Conservation (phyloP, 1,140 invertebrate genomes). For the Chelonus insularis region DNA sequence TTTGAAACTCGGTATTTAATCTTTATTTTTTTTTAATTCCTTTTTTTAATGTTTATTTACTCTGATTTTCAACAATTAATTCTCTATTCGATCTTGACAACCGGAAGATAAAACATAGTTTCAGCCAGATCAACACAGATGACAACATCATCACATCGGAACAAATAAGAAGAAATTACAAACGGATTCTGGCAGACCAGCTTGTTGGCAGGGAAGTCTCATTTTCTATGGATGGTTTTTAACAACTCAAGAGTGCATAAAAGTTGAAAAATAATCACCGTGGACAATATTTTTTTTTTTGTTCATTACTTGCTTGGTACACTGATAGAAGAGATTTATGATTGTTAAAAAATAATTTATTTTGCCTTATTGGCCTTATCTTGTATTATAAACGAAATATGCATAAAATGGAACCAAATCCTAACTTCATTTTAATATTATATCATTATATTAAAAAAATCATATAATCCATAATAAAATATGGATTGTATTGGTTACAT, state of each 20-base stretch:
- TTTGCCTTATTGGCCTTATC: too few relatives aligned
- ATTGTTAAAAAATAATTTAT: too few relatives aligned
- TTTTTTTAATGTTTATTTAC: too few relatives aligned
- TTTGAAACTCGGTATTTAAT: constrained; percentile 33
- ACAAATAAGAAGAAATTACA: constrained; percentile 52
- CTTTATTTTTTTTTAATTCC: constrained; percentile 17
- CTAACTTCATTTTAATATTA: too few relatives aligned
- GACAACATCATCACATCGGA: constrained; percentile 50
- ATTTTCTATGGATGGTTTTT: constrained; percentile 60
- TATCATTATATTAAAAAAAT: too few relatives aligned
- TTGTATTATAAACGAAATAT: too few relatives aligned
- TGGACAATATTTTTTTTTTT: neutral
- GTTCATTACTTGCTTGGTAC: too few relatives aligned
- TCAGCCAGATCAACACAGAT: constrained; percentile 51
- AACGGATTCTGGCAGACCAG: constrained; percentile 58
- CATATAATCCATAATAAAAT: too few relatives aligned
- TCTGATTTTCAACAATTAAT: constrained; percentile 13
- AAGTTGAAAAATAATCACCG: neutral
- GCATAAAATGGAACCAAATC: too few relatives aligned
- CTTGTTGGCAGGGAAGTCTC: constrained; percentile 62
- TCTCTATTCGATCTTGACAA: constrained; percentile 7
- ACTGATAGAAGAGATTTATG: too few relatives aligned
- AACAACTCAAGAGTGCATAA: constrained; percentile 58
- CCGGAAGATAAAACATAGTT: constrained; percentile 45
- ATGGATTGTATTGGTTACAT: too few relatives aligned